Conservation (phyloP, 2,888 invertebrate genomes). For the Caenorhabditis zanzibari region DNA sequence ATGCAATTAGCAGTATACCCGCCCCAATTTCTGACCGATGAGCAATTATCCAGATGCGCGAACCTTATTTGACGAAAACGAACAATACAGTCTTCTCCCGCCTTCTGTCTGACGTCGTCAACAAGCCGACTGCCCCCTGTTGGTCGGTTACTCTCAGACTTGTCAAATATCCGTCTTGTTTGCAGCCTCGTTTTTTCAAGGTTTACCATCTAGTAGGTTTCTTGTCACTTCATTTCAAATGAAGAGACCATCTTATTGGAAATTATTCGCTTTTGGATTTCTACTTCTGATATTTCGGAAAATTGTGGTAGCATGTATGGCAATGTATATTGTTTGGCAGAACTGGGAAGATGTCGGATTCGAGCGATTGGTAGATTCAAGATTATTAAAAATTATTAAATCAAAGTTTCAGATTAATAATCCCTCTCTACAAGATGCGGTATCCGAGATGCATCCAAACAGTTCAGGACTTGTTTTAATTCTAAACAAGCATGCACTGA, state of each 20-base stretch:
- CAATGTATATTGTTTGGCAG: slow-evolving; percentile 76
- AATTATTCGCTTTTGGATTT: slow-evolving; percentile 51
- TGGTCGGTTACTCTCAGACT: slow-evolving; percentile 9
- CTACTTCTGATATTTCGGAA: slow-evolving; percentile 73
- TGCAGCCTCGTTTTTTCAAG: slow-evolving; percentile 49
- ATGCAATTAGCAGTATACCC: slow-evolving; percentile 22
- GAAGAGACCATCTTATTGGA: slow-evolving; percentile 37
- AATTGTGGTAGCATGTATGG: slow-evolving; percentile 74
- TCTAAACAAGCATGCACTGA: slow-evolving; percentile 80
- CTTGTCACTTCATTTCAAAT: slow-evolving; percentile 7
- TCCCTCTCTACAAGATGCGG: slow-evolving; percentile 33
- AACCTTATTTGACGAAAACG: slow-evolving; percentile 59
- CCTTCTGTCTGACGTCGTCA: slow-evolving; percentile 36
- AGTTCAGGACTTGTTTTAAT: slow-evolving; percentile 72
- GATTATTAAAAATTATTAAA: not conserved
- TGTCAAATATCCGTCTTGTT: slow-evolving; percentile 53
- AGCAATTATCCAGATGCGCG: slow-evolving; percentile 56
- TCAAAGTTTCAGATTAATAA: slow-evolving; percentile 34
- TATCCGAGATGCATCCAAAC: slow-evolving; percentile 32
- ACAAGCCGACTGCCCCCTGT: slow-evolving; percentile 5
- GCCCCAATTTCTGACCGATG: slow-evolving; percentile 39
- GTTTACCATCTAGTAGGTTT: slow-evolving; percentile 20
- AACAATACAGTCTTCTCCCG: slow-evolving; percentile 50
- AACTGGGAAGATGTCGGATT: slow-evolving; percentile 71
- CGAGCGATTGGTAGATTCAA: slow-evolving; percentile 72